Evolutionary conservation across 2,113 vertebrate genomes (phyloP), one percentile per base, ranked within the genome.

Genomic region (Lampris incognitus): DNA sequence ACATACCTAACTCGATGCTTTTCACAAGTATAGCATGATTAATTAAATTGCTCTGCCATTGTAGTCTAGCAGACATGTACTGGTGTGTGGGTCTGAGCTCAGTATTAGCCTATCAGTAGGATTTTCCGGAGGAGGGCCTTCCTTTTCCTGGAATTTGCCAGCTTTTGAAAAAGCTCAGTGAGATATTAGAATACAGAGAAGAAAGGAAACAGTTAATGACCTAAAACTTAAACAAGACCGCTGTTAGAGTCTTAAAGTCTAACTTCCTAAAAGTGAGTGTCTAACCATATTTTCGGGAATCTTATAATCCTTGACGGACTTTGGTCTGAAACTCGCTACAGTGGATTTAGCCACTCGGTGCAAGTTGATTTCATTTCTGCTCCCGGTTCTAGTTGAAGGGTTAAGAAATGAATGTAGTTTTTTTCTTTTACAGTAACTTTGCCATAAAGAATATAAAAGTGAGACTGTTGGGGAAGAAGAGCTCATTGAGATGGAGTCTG

Each of bases 391-490:
- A 6, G 52, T 46, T 58, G 76, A 83, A 68, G 58, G 39, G 63
- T 71, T 83, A 57, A 68, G 58, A 78, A 83, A 76, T 11, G 9
- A 66, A 72, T 41, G 67, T 71, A 69, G 72, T 72, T 86, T 87
- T 24, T 24, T 24, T 24, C 24, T 24, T 24, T 87, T 78, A 83
- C 74, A 72, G 81, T 72, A 71, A 76, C 63, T 60, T 55, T 37
- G 78, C 57, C 49, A 3, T 48, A 69, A 83, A 75, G 75, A 59
- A 79, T 85, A 89, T 87, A 84, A 85, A 82, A 86, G 74, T 83
- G 78, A 85, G 76, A 87, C 82, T 90, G 87, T 87, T 85, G 78
- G 86, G 79, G 66, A 78, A 69, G 73, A 73, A 78, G 60, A 82
- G 60, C 66, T 83, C 74, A 58, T 66, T 75, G 74, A 79, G 74